Conservation (phyloP, 2,797 vertebrate genomes). For the Acestrorhynchus altus region DNA sequence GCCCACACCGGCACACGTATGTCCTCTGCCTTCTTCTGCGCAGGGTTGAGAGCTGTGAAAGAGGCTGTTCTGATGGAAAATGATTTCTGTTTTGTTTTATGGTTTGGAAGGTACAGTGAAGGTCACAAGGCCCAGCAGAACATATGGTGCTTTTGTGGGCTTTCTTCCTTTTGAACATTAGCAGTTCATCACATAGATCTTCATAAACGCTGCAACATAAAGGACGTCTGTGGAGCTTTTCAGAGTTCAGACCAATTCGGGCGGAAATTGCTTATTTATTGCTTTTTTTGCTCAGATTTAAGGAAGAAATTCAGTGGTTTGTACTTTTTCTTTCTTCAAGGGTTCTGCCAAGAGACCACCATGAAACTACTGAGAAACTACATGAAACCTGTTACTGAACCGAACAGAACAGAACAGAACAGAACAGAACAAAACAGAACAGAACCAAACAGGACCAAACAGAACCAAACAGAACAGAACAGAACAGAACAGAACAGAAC, state of each 20-base stretch:
- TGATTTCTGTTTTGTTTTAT: slow-evolving; percentile 52
- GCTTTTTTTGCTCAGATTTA: background rate
- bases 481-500: too few species aligned
- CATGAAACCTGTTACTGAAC: too few species aligned
- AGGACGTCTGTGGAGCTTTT: background rate
- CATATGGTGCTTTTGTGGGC: background rate
- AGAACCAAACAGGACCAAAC: too few species aligned
- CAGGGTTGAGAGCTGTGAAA: slow-evolving; percentile 69
- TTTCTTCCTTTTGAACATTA: slow-evolving; percentile 9
- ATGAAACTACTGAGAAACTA: too few species aligned
- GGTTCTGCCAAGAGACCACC: too few species aligned
- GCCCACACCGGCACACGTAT: slow-evolving; percentile 22
- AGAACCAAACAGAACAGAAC: too few species aligned
- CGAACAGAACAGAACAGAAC: too few species aligned
- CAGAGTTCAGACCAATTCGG: background rate
- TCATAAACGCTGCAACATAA: background rate
- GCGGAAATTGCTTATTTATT: background rate
- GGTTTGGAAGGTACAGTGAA: slow-evolving; percentile 67
- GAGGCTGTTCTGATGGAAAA: slow-evolving; percentile 67
- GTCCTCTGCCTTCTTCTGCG: slow-evolving; percentile 14
- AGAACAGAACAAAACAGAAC: too few species aligned
- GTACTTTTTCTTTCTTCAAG: too few species aligned
- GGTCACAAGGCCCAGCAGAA: slow-evolving; percentile 58
- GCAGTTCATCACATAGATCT: background rate
- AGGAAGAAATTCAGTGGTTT: background rate